These are phyloP conservation scores for Poeciliopsis turrubarensis DNA, from an alignment of 2,113 vertebrate species.

Conservation along the genomic window DNA sequence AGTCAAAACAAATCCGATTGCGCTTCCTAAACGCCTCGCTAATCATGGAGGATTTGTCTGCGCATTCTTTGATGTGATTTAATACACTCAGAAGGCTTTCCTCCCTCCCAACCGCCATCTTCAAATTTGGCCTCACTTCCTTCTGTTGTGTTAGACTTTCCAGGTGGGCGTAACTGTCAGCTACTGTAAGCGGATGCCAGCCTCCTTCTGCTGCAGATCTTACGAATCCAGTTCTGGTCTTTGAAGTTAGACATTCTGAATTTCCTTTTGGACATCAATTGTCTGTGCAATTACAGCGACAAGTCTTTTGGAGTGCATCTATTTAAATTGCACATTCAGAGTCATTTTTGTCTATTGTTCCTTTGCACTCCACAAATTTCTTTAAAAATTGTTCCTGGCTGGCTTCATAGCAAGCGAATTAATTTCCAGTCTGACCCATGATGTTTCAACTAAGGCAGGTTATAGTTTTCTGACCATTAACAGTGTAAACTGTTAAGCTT, in stretches of 20 bases:
- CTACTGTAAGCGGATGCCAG: slow-evolving; percentile 31
- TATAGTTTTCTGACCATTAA: no score
- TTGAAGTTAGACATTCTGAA: slow-evolving; percentile 6
- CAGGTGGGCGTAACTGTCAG: slow-evolving; percentile 41
- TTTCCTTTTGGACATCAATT: not conserved
- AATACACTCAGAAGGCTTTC: slow-evolving; percentile 52
- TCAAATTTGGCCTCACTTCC: slow-evolving; percentile 37
- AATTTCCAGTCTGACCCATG: no score
- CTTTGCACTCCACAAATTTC: no score
- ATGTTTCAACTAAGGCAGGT: no score
- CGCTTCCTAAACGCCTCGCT: slow-evolving; percentile 29
- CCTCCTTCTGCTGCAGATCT: slow-evolving; percentile 7
- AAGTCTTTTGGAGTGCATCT: no score
- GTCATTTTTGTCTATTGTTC: no score
- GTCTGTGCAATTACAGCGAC: no score
- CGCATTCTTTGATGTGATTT: slow-evolving; percentile 58
- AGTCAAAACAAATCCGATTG: slow-evolving; percentile 62
- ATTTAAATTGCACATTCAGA: no score
- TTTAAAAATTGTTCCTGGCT: no score
- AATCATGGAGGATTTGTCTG: slow-evolving; percentile 57
- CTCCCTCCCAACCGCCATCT: slow-evolving; percentile 44
- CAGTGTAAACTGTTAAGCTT: no score
- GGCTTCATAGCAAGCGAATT: no score
- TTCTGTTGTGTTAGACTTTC: slow-evolving; percentile 43
- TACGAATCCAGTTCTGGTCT: slow-evolving; percentile 22